A percentile compares a stretch with the other conserved stretches of the same genome.
Evolutionary conservation across 2,113 vertebrate species (phyloP).

Genomic region (Nothoprocta pentlandii): DNA sequence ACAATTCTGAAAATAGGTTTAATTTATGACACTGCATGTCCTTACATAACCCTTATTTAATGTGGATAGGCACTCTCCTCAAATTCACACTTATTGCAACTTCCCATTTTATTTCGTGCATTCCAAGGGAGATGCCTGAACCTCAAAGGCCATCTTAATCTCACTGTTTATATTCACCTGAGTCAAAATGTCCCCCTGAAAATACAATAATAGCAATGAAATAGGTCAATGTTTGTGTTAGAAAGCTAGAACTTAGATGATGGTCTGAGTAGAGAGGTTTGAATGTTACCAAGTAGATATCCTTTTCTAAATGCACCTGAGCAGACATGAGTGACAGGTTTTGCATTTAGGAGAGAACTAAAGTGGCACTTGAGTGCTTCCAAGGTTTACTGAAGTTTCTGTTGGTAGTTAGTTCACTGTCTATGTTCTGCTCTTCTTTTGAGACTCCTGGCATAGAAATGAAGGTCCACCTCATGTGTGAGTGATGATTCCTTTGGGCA

Average conservation of each 20-base stretch:
- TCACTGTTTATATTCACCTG: neutral
- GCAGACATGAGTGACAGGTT: neutral
- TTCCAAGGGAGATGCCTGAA: neutral
- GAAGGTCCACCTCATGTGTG: neutral
- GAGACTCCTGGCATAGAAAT: neutral
- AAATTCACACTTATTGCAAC: neutral
- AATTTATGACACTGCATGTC: neutral
- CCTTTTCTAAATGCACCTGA: neutral
- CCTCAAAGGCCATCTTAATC: neutral
- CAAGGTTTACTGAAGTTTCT: neutral
- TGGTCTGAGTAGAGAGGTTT: neutral
- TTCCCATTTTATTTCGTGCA: neutral
- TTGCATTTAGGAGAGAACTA: neutral
- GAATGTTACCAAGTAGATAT: neutral
- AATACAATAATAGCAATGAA: neutral
- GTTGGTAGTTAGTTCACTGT: neutral
- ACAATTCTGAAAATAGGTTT: neutral
- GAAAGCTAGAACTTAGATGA: neutral
- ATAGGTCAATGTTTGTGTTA: neutral
- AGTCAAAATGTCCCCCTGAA: neutral
- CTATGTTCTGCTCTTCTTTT: neutral
- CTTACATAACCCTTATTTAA: neutral
- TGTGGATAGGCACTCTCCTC: neutral
- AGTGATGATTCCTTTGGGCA: neutral
- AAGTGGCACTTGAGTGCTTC: neutral